Conservation (phyloP, 2,888 invertebrate genomes). For the Cremastobaeus sp. region DNA sequence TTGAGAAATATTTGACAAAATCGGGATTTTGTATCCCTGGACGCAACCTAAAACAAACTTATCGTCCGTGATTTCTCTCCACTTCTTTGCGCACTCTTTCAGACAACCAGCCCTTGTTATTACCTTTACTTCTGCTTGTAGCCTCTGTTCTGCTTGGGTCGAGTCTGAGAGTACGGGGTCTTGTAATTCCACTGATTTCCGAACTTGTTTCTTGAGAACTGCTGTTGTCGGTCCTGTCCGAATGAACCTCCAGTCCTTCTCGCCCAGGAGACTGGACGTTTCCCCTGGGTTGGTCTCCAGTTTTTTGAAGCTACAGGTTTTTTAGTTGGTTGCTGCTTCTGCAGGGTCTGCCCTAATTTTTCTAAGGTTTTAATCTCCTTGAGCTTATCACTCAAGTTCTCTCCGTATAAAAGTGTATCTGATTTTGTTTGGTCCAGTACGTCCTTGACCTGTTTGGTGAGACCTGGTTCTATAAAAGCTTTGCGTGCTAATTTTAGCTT, state of each 20-base stretch:
- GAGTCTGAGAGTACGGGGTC: constrained; percentile 1
- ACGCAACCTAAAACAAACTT: constrained; percentile 11
- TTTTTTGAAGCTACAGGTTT: not conserved
- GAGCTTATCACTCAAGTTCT: not conserved
- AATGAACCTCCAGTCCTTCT: constrained; percentile 1
- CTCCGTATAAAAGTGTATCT: constrained; percentile 4
- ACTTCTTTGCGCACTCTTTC: not conserved
- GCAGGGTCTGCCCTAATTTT: not conserved
- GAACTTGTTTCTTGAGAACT: not conserved
- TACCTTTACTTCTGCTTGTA: too few species aligned
- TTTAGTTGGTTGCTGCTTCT: too few species aligned
- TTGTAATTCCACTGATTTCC: not conserved
- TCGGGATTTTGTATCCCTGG: constrained; percentile 3
- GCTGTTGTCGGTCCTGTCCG: constrained; percentile 16
- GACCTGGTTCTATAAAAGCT: constrained; percentile 11
- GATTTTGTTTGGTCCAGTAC: not conserved
- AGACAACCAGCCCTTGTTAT: constrained; percentile 4
- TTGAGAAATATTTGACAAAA: too few species aligned
- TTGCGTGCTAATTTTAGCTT: not conserved
- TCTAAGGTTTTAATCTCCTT: constrained; percentile 2
- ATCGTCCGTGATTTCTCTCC: constrained; percentile 2
- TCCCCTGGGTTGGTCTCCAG: constrained; percentile 3
- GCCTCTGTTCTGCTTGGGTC: too few species aligned
- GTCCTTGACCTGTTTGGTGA: constrained; percentile 11
- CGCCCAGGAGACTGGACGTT: constrained; percentile 1